Conservation (phyloP, 2,888 invertebrate species). For the Chydorus sphaericus region DNA sequence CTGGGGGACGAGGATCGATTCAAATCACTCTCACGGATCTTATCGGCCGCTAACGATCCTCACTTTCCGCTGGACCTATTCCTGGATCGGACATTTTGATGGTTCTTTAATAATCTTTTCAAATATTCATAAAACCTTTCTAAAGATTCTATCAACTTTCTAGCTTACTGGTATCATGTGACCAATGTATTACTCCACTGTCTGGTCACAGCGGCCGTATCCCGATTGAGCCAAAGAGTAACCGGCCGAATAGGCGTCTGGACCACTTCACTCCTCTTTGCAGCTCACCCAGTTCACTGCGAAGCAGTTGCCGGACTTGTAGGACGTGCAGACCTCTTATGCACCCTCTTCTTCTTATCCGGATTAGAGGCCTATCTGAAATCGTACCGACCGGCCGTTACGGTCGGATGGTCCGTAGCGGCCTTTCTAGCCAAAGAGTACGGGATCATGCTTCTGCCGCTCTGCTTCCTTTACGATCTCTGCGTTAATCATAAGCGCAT, state of each 20-base stretch:
- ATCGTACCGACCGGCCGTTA: slow-evolving; percentile 38
- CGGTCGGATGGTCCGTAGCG: slow-evolving; percentile 44
- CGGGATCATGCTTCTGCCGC: slow-evolving; percentile 65
- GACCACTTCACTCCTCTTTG: slow-evolving; percentile 49
- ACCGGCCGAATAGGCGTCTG: slow-evolving; percentile 15
- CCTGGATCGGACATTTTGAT: slow-evolving; percentile 26
- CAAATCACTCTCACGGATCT: slow-evolving; percentile 39
- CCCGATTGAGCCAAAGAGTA: slow-evolving; percentile 25
- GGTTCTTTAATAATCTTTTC: too few species aligned
- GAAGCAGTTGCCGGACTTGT: slow-evolving; percentile 94
- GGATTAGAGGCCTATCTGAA: slow-evolving; percentile 63
- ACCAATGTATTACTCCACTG: slow-evolving; percentile 36
- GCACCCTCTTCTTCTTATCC: slow-evolving; percentile 76
- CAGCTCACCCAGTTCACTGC: slow-evolving; percentile 91
- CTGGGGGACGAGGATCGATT: slow-evolving; percentile 40
- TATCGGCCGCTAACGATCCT: slow-evolving; percentile 39
- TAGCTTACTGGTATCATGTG: slow-evolving; percentile 64
- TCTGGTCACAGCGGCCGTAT: slow-evolving; percentile 32
- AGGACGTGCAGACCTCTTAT: slow-evolving; percentile 87
- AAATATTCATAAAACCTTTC: too few species aligned
- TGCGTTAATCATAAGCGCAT: too few species aligned
- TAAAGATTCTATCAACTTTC: too few species aligned
- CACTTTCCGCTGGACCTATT: slow-evolving; percentile 35
- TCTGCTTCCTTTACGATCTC: slow-evolving; percentile 7
- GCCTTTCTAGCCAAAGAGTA: slow-evolving; percentile 91